Evolutionary conservation across 2,888 invertebrate genomes (phyloP).

Genomic region (Villa cingulata): DNA sequence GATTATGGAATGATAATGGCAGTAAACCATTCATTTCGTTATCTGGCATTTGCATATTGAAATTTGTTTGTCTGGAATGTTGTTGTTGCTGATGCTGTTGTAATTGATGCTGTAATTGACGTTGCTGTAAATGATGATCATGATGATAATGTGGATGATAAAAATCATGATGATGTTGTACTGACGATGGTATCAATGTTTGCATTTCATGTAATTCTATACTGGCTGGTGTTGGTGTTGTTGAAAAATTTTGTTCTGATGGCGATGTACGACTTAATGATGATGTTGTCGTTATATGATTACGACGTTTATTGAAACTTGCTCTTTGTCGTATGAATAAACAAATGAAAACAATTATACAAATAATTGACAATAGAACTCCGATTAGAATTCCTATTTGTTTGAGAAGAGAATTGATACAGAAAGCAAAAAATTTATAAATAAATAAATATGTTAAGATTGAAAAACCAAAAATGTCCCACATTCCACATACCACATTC

Average conservation of each 20-base stretch:
- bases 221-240: conserved; percentile 16
- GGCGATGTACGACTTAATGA: conserved; percentile 29
- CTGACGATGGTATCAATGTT: conserved; percentile 27
- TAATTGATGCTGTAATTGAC: background rate
- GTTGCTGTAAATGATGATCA: background rate
- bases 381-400: conserved; percentile 31
- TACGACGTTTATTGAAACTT: conserved; percentile 26
- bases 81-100: conserved; percentile 5
- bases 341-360: conserved; percentile 27
- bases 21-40: no score
- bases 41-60: no score
- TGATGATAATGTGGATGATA: no score
- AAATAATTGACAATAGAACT: conserved; percentile 25
- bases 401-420: no score
- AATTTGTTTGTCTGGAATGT: no score
- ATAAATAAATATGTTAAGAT: no score
- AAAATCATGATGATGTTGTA: background rate
- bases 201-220: conserved; percentile 36
- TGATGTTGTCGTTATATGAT: conserved; percentile 24
- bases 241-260: conserved; percentile 8
- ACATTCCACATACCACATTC: no score
- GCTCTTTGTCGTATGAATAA: conserved; percentile 29
- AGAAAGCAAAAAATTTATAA: no score
- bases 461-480: no score
- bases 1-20: background rate